These are phyloP conservation scores for Leucophenga montana DNA, from an alignment of 2,888 invertebrate genomes.

Conservation along the genomic window DNA sequence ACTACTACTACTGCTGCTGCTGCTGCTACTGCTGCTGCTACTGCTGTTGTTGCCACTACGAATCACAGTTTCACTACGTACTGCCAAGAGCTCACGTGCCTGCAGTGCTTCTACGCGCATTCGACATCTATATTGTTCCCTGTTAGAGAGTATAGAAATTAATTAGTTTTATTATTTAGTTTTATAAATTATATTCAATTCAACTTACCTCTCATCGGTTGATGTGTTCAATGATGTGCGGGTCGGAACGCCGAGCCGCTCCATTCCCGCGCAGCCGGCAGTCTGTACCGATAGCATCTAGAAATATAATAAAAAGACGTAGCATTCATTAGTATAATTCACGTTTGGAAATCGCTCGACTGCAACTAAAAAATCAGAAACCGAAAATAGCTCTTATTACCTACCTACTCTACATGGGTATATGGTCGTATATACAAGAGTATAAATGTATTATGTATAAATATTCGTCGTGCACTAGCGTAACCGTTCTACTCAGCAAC, in stretches of 20 bases:
- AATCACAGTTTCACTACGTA: slow-evolving; percentile 68
- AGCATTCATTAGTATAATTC: slow-evolving; percentile 1
- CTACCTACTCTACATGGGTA: too few relatives aligned
- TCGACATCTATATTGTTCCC: slow-evolving; percentile 72
- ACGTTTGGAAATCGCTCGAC: not conserved
- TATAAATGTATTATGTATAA: not conserved
- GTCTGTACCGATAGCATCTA: slow-evolving; percentile 84
- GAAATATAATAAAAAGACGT: slow-evolving; percentile 52
- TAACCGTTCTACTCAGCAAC: not conserved
- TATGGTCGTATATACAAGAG: too few relatives aligned
- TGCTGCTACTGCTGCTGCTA: slow-evolving; percentile 46
- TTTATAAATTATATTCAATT: not conserved
- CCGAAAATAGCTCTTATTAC: too few relatives aligned
- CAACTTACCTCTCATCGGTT: slow-evolving; percentile 72
- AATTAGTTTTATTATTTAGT: not conserved
- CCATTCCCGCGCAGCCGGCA: slow-evolving; percentile 83
- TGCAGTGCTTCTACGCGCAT: slow-evolving; percentile 72
- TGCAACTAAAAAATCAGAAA: too few relatives aligned
- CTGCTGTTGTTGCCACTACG: slow-evolving; percentile 52
- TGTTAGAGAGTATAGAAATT: slow-evolving; percentile 37
- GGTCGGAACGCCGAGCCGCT: slow-evolving; percentile 78
- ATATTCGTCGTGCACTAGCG: slow-evolving; percentile 18
- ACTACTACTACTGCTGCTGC: slow-evolving; percentile 35
- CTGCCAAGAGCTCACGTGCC: slow-evolving; percentile 70
- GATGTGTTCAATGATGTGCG: slow-evolving; percentile 74